Evolutionary conservation across 2,888 invertebrate genomes (phyloP).

Genomic region (Lysandra coridon): DNA sequence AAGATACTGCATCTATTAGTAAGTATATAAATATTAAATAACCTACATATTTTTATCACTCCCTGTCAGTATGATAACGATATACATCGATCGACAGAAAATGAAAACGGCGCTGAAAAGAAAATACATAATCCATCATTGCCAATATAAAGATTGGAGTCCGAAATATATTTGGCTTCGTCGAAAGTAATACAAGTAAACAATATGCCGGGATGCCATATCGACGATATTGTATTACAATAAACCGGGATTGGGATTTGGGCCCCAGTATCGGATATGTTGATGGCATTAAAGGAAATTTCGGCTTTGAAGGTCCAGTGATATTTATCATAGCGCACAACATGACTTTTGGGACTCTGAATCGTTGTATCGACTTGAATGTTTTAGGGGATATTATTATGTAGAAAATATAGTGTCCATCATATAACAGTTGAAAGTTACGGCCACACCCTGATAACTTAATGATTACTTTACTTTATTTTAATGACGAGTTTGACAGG

Average conservation of each 20-base stretch:
- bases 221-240: conserved; percentile 11
- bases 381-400: not conserved
- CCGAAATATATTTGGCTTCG: conserved; percentile 21
- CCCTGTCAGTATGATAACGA: not conserved
- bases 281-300: not conserved
- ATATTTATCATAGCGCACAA: not conserved
- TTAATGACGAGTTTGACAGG: too few species aligned
- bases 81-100: not conserved
- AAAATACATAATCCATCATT: conserved; percentile 18
- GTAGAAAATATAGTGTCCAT: not conserved
- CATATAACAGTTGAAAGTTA: too few species aligned
- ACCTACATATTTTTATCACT: not conserved
- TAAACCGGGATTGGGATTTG: not conserved
- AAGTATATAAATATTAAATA: too few species aligned
- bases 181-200: conserved; percentile 17
- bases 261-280: not conserved
- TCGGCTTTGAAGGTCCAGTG: not conserved
- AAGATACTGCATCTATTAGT: too few species aligned
- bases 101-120: not conserved
- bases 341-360: not conserved
- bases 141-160: not conserved
- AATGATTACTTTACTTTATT: too few species aligned
- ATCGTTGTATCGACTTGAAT: not conserved
- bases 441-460: too few species aligned
- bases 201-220: conserved; percentile 1